Percentiles rank a stretch among this genome's conserved stretches.
Conservation (phyloP, 1,140 invertebrate species). For the Hetaerina americana region DNA sequence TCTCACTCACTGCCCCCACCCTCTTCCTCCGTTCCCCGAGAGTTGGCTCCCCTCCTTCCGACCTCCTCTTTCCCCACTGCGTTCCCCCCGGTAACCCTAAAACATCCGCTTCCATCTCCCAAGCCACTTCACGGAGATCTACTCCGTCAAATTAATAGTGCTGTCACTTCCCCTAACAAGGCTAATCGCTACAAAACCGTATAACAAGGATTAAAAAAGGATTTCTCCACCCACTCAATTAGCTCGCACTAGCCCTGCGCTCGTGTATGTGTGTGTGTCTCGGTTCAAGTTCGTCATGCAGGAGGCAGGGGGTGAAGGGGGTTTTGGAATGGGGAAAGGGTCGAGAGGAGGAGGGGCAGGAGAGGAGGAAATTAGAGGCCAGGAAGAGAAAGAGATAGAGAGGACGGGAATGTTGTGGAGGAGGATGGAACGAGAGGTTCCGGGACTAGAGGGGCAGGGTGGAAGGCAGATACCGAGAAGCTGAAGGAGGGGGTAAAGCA, state of each 20-base stretch:
- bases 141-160: neutral
- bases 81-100: slow-evolving; percentile 33
- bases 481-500: too few relatives aligned
- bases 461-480: too few relatives aligned
- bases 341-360: too few relatives aligned
- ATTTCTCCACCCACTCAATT: neutral
- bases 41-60: slow-evolving; percentile 9
- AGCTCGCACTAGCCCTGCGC: neutral
- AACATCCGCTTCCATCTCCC: neutral
- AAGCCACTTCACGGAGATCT: neutral
- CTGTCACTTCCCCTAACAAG: neutral
- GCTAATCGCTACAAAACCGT: neutral
- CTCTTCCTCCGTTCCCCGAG: slow-evolving; percentile 7
- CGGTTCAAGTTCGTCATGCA: too few relatives aligned
- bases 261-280: too few relatives aligned
- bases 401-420: too few relatives aligned
- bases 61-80: slow-evolving; percentile 31
- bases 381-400: too few relatives aligned
- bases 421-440: too few relatives aligned
- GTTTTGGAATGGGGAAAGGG: neutral
- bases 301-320: neutral
- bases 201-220: neutral
- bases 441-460: too few relatives aligned
- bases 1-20: slow-evolving; percentile 22
- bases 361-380: too few relatives aligned